A percentile compares a stretch with the other conserved stretches of the same genome.
Evolutionary conservation across 2,888 invertebrate species (phyloP).

Genomic region (Heliconius sara): DNA sequence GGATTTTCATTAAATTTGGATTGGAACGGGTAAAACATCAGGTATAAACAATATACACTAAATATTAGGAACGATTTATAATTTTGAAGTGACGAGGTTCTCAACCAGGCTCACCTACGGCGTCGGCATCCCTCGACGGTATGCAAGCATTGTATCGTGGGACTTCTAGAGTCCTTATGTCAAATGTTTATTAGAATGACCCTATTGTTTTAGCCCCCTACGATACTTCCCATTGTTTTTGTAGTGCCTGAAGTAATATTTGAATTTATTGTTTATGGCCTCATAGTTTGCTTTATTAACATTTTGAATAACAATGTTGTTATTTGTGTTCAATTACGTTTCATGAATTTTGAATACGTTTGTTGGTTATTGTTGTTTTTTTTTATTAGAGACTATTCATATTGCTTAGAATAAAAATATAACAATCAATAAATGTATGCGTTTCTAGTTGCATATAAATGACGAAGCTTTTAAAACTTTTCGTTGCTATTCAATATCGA

Average conservation of each 20-base stretch:
- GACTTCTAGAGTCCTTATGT: conserved; percentile 65
- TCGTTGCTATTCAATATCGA: conserved; percentile 36
- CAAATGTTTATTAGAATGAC: conserved; percentile 68
- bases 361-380: conserved; percentile 37
- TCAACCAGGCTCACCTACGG: conserved; percentile 51
- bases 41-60: conserved; percentile 52
- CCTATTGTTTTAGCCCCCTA: conserved; percentile 63
- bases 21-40: conserved; percentile 46
- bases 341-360: conserved; percentile 37
- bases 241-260: conserved; percentile 51
- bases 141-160: conserved; percentile 57
- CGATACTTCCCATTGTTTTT: conserved; percentile 46
- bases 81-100: conserved; percentile 50
- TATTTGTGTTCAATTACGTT: conserved; percentile 38
- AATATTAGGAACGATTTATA: conserved; percentile 53
- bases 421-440: conserved; percentile 28
- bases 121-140: conserved; percentile 63
- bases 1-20: conserved; percentile 43
- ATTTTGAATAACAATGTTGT: conserved; percentile 41
- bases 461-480: conserved; percentile 34
- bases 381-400: conserved; percentile 26
- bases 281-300: conserved; percentile 52
- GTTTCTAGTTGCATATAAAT: conserved; percentile 37
- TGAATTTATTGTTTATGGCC: conserved; percentile 60
- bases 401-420: background rate